Evolutionary conservation across 2,113 vertebrate genomes (phyloP).

Genomic region (Sclerurus mexicanus): DNA sequence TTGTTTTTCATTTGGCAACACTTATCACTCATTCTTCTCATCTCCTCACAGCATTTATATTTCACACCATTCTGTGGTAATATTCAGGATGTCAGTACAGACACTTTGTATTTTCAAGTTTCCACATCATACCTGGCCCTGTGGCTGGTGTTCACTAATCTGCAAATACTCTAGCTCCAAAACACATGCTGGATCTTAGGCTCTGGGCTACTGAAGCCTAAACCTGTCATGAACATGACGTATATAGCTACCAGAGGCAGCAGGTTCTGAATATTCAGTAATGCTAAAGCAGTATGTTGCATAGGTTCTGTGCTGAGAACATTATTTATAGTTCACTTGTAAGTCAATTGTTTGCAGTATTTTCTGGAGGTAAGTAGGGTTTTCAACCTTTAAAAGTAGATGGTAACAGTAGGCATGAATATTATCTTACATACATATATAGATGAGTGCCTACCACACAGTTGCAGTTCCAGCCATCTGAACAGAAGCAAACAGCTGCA

Average conservation of each 20-base stretch:
- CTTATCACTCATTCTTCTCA: neutral
- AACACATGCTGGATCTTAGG: neutral
- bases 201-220: neutral
- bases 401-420: neutral
- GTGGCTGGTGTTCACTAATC: neutral
- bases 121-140: conserved; percentile 4
- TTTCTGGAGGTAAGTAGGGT: neutral
- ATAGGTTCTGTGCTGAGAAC: neutral
- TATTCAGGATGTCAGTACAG: neutral
- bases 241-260: neutral
- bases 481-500: neutral
- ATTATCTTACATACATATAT: neutral
- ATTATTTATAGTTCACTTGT: conserved; percentile 38
- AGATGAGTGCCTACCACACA: neutral
- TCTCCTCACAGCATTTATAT: neutral
- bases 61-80: neutral
- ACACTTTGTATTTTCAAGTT: neutral
- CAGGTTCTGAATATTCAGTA: conserved; percentile 26
- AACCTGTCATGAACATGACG: neutral
- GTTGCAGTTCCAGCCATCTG: neutral
- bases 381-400: conserved; percentile 19
- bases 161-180: neutral
- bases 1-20: neutral
- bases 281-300: neutral
- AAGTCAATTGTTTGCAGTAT: conserved; percentile 32